Evolutionary conservation across 2,888 invertebrate genomes (phyloP), one percentile per base, ranked within the genome.

Genomic region (Agrotis puta): DNA sequence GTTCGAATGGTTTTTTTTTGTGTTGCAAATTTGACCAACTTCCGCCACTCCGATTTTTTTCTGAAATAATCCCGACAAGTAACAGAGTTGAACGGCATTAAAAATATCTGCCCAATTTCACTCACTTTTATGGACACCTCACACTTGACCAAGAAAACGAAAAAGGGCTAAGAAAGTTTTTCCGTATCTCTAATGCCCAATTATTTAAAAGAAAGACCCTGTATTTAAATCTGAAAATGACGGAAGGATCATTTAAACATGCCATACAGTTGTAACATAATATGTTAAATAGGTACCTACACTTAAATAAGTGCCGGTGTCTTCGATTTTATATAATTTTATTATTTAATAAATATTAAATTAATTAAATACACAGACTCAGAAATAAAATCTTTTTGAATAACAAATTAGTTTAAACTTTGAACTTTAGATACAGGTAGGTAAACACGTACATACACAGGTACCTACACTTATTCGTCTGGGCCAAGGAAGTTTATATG

Each of bases 361-460:
- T 75, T 61, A 68, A 76, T 39, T 39, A 39, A 39, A 39, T 75
- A 63, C 53, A 45, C 33, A 66, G 48, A 18, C 66, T 45, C 56
- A 62, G 66, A 78, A 67, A 74, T 66, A 70, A 73, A 78, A 81
- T 84, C 50, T 54, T 73, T 72, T 67, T 77, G 70, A 81, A 81
- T 77, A 75, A 22, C 64, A 73, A 82, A 81, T 78, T 62, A 77
- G 62, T 56, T 68, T 82, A 66, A 83, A 82, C 86, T 84, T 82
- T 85, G 82, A 84, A 81, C 84, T 87, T 84, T 79, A 67, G 27
- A 66, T 71, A 56, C 67, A 69, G 67, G 56, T 75, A 71, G 39
- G 2, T 39, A 11, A 39, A 39, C 39, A 39, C 39, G 39, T 39
- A 39, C 39, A 11, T 33, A 7, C 6, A n/a, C n/a, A n/a, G 56